Base-by-base conservation (phyloP, 2,113 vertebrate species). In the Planiliza haematocheilus region DNA sequence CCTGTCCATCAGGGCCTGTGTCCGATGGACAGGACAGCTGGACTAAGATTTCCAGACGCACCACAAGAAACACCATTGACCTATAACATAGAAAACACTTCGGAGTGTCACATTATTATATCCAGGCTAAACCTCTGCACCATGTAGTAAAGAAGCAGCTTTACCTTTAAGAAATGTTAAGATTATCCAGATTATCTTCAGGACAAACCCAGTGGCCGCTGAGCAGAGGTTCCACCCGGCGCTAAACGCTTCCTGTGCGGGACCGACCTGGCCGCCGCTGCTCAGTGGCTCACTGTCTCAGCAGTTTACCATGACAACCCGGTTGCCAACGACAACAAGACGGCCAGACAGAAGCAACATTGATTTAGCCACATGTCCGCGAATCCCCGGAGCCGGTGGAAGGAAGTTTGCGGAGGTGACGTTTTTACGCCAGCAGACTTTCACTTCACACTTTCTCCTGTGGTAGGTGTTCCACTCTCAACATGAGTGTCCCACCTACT, bases 291-390 rank as follows among this genome's bases (percentile, higher is more conserved):
- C 85, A 67, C 79, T 87, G 85, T 91, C 75, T 68, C 49, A 16
- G 16, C 60, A 64, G 87, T 83, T 82, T 64, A 45, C 81, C 74
- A 45, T 65, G 72, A 67, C 70, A 60, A 64, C 51, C 65, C 6
- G 46, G 56, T 65, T 46, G 85, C 92, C 91, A 91, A 90, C 8
- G 67, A 87, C 88, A 91, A 91, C 90, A 91, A 39, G 30, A 18
- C 45, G 2, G 59, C 83, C 87, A 90, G 84, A 93, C 91, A 91
- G 91, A 85, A 79, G 84, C 65, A 65, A 84, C 86, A 92, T 85
- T 91, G 84, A 91, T 81, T 77, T 84, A 79, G 56, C 74, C 71
- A 78, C 60, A n/a, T 79, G 83, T 75, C 64, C 52, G 9, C n/a
- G 12, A 79, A 57, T 65, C 60, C 24, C 73, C 46, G 50, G 58